These are phyloP conservation scores for Gobiocypris rarus DNA, from an alignment of 2,113 vertebrate genomes.

Conservation along the genomic window DNA sequence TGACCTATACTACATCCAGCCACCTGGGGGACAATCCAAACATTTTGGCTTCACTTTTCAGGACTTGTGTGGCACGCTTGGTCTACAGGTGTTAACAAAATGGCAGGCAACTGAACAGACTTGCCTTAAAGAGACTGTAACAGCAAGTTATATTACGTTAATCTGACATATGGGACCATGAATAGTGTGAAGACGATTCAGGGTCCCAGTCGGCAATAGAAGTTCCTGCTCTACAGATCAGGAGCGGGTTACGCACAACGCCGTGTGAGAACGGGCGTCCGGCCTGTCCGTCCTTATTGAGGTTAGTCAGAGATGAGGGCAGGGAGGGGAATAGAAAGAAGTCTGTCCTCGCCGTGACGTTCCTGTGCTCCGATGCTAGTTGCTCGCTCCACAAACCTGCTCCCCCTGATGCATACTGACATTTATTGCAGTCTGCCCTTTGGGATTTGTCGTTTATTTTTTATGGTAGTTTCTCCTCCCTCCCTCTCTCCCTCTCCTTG, in stretches of 20 bases:
- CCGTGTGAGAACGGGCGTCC: background rate
- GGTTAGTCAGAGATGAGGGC: conserved; percentile 48
- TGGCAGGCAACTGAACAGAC: background rate
- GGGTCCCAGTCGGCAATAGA: background rate
- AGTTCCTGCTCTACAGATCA: background rate
- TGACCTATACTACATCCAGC: no score
- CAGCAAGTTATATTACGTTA: background rate
- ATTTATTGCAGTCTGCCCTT: conserved; percentile 66
- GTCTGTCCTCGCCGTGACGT: background rate
- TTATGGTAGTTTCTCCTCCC: conserved; percentile 52
- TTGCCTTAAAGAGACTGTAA: background rate
- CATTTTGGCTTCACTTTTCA: no score
- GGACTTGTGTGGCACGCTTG: no score
- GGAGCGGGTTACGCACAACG: background rate
- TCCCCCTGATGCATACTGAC: conserved; percentile 61
- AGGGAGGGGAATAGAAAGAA: conserved; percentile 1
- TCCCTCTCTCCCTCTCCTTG: conserved; percentile 9
- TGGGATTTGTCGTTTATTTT: conserved; percentile 57
- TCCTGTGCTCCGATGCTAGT: conserved; percentile 30
- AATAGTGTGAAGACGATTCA: background rate
- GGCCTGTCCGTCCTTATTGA: conserved; percentile 44
- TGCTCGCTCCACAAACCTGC: conserved; percentile 51
- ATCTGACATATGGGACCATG: background rate
- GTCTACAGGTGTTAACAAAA: background rate
- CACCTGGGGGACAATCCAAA: no score